Percentiles rank a stretch among this genome's conserved stretches.
These are phyloP conservation scores for Amphibalanus amphitrite DNA, from an alignment of 1,140 invertebrate genomes.

Conservation along the genomic window DNA sequence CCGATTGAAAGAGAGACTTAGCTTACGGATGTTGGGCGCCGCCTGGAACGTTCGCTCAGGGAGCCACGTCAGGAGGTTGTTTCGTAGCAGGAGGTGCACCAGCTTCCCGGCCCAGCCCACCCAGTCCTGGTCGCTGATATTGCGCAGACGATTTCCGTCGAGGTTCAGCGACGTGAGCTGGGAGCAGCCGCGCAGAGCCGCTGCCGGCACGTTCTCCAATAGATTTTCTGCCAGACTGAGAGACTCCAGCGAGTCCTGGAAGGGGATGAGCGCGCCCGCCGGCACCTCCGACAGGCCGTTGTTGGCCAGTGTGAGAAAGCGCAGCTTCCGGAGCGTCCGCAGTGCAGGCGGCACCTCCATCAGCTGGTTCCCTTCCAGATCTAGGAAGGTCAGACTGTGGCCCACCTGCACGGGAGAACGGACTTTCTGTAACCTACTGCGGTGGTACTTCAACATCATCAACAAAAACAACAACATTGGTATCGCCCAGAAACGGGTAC, in stretches of 20 bases:
- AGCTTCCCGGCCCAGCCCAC: conserved; percentile 56
- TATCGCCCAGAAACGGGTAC: too few relatives aligned
- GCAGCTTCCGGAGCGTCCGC: conserved; percentile 41
- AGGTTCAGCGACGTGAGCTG: conserved; percentile 62
- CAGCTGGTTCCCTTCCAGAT: conserved; percentile 62
- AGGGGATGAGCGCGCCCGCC: conserved; percentile 56
- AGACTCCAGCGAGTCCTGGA: conserved; percentile 50
- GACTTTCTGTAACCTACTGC: too few relatives aligned
- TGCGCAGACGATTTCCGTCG: conserved; percentile 64
- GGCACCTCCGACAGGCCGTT: conserved; percentile 57
- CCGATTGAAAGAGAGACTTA: conserved; percentile 75
- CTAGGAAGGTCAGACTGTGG: conserved; percentile 56
- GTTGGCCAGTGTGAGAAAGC: conserved; percentile 64
- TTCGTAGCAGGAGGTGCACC: conserved; percentile 62
- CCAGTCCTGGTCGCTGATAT: conserved; percentile 54
- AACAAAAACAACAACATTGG: too few relatives aligned
- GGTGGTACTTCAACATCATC: too few relatives aligned
- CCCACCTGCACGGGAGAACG: background rate
- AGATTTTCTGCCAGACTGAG: conserved; percentile 63
- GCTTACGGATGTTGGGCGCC: conserved; percentile 44
- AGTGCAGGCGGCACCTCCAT: conserved; percentile 46
- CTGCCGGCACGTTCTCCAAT: conserved; percentile 47
- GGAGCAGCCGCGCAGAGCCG: conserved; percentile 44
- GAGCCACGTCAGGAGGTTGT: conserved; percentile 61
- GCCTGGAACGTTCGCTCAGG: conserved; percentile 50